Conservation (phyloP, 2,113 vertebrate species). For the Montifringilla adamsi region DNA sequence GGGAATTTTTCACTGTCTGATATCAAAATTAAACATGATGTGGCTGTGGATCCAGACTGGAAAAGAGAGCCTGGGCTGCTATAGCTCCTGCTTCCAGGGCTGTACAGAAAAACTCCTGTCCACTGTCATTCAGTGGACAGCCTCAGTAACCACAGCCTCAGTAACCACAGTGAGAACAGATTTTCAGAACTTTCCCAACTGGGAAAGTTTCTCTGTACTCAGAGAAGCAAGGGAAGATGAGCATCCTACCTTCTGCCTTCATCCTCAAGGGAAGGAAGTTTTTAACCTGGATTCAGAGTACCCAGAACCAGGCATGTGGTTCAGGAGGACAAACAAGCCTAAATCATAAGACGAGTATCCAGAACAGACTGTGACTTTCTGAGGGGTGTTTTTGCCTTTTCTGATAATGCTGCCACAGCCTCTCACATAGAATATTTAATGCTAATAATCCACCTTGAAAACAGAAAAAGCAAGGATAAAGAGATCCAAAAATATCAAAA, state of each 20-base stretch:
- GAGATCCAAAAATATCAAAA: neutral
- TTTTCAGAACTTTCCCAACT: neutral
- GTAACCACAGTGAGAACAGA: neutral
- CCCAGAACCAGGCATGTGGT: neutral
- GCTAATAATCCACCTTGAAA: neutral
- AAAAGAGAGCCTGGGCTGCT: neutral
- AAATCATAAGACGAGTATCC: fast-evolving
- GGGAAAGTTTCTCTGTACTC: neutral
- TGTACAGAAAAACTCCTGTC: neutral
- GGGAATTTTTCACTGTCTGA: neutral
- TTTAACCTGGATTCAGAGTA: neutral
- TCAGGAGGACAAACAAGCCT: neutral
- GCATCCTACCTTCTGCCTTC: neutral
- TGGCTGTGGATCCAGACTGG: neutral
- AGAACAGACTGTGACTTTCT: neutral
- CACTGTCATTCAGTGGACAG: neutral
- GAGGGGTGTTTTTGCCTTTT: neutral
- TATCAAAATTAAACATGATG: neutral
- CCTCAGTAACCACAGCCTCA: neutral
- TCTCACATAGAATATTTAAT: neutral
- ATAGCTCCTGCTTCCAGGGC: neutral
- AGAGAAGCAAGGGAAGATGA: neutral
- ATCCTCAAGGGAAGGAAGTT: neutral
- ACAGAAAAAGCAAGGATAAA: neutral
- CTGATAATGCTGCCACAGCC: neutral